These are phyloP conservation scores for Manis javanica DNA, from an alignment of 2,797 vertebrate species.

Conservation along the genomic window DNA sequence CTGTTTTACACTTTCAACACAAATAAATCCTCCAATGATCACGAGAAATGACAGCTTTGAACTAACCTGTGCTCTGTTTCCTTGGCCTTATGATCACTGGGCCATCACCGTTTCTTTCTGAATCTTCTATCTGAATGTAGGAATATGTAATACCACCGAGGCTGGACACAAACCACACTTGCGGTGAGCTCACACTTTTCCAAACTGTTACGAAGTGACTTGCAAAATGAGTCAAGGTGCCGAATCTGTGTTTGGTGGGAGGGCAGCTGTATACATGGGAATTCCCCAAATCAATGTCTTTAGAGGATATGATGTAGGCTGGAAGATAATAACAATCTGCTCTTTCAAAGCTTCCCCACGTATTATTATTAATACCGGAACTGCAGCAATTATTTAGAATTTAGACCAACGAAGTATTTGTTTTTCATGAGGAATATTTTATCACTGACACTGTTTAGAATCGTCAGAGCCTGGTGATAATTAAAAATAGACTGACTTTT, in stretches of 20 bases:
- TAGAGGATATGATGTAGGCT: background rate
- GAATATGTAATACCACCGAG: background rate
- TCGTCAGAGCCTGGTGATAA: background rate
- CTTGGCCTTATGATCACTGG: background rate
- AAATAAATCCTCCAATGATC: background rate
- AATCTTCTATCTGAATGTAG: background rate
- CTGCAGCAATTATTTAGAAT: slow-evolving; percentile 2
- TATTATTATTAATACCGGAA: slow-evolving; percentile 37
- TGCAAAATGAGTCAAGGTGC: background rate
- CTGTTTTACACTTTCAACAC: background rate
- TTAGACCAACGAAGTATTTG: background rate
- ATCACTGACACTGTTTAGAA: background rate
- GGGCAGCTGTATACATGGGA: background rate
- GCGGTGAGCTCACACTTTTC: background rate
- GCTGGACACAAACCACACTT: background rate
- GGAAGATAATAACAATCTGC: slow-evolving; percentile 20
- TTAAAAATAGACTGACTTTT: background rate
- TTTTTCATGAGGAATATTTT: slow-evolving; percentile 12
- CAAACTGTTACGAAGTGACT: slow-evolving; percentile 12
- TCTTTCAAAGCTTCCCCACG: background rate
- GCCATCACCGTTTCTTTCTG: background rate
- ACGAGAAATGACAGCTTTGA: background rate
- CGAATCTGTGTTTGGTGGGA: background rate
- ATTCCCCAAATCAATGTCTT: slow-evolving; percentile 9
- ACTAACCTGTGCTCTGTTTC: background rate